Conservation (phyloP, 1,140 invertebrate species). For the Coelopa frigida region DNA sequence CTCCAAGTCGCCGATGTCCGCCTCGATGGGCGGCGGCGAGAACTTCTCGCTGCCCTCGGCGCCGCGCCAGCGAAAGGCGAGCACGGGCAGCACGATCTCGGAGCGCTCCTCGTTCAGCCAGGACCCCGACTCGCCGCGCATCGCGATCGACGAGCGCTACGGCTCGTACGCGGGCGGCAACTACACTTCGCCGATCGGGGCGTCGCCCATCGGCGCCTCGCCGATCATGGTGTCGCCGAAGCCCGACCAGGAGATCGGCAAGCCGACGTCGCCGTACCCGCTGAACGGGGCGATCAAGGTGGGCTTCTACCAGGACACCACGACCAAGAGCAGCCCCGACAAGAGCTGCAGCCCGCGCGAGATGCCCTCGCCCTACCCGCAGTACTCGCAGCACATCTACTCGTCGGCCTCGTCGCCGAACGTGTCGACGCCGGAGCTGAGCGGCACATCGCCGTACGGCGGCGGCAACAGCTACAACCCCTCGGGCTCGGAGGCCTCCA, state of each 20-base stretch:
- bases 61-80: slow-evolving; percentile 54
- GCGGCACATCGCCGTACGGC: slow-evolving; percentile 37
- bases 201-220: slow-evolving; percentile 51
- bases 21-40: slow-evolving; percentile 18
- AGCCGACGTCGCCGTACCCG: slow-evolving; percentile 57
- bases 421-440: slow-evolving; percentile 38
- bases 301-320: slow-evolving; percentile 72
- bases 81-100: slow-evolving; percentile 65
- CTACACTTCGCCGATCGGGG: slow-evolving; percentile 54
- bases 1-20: slow-evolving; percentile 19
- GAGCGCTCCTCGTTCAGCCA: slow-evolving; percentile 68
- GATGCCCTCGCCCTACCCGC: slow-evolving; percentile 54
- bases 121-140: slow-evolving; percentile 61
- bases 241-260: slow-evolving; percentile 50
- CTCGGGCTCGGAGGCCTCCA: slow-evolving; percentile 37
- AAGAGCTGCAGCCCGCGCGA: slow-evolving; percentile 62
- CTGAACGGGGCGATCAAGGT: slow-evolving; percentile 66
- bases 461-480: slow-evolving; percentile 37
- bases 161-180: slow-evolving; percentile 53
- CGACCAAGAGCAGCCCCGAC: slow-evolving; percentile 62
- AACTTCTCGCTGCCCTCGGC: slow-evolving; percentile 33
- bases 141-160: slow-evolving; percentile 52
- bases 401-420: slow-evolving; percentile 48
- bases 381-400: slow-evolving; percentile 56
- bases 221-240: slow-evolving; percentile 52